These are phyloP conservation scores for Luscinia megarhynchos DNA, from an alignment of 2,797 vertebrate species.

Conservation along the genomic window DNA sequence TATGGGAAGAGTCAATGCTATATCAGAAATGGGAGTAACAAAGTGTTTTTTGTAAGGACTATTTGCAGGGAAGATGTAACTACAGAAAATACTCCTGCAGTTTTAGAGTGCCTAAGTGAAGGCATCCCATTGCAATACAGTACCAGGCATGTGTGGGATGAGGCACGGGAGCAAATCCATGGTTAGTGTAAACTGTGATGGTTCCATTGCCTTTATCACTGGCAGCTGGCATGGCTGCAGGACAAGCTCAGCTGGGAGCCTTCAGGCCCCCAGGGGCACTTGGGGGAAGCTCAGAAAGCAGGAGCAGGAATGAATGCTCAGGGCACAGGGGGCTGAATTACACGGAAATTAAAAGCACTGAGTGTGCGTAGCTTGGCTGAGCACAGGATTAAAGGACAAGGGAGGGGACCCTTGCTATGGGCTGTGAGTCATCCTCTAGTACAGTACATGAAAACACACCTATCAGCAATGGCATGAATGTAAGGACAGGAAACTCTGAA, in stretches of 20 bases:
- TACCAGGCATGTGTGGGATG: rapidly evolving
- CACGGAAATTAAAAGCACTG: not conserved
- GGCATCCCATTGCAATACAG: not conserved
- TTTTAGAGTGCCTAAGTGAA: not conserved
- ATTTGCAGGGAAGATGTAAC: not conserved
- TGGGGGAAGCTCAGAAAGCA: not conserved
- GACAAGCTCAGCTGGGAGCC: not conserved
- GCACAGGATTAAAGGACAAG: not conserved
- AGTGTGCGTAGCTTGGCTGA: not conserved
- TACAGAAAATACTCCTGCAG: not conserved
- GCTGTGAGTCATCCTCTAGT: not conserved
- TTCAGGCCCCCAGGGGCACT: not conserved
- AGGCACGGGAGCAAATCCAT: not conserved
- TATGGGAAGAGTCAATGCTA: not conserved
- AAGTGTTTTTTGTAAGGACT: not conserved
- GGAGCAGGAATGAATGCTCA: not conserved
- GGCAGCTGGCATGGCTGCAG: not conserved
- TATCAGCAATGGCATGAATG: not conserved
- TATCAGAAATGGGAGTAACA: not conserved
- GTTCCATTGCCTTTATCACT: not conserved
- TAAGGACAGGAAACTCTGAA: not conserved
- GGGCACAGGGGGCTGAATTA: not conserved
- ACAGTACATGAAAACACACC: not conserved
- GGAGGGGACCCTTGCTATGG: not conserved
- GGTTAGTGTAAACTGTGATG: not conserved